These are phyloP conservation scores for Ptychobarbus kaznakovi DNA, from an alignment of 2,797 vertebrate species.

Conservation along the genomic window DNA sequence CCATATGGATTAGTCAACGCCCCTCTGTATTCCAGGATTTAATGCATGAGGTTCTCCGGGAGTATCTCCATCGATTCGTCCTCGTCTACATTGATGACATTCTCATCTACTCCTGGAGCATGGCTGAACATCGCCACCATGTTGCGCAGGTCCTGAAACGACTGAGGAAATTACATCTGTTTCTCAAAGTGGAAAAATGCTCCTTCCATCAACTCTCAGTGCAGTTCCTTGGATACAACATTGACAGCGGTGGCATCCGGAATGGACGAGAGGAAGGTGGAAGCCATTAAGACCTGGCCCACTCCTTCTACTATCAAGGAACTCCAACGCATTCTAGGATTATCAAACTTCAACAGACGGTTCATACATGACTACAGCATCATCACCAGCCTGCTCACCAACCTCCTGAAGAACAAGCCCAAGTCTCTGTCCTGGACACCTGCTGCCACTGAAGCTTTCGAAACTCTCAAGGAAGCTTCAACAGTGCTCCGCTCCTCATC, in stretches of 20 bases:
- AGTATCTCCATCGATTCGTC: background rate
- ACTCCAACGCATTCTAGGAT: background rate
- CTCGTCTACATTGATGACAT: background rate
- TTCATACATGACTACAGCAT: background rate
- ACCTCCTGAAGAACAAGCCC: too few relatives aligned
- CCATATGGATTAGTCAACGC: background rate
- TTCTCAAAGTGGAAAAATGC: background rate
- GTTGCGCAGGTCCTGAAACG: background rate
- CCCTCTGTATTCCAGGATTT: background rate
- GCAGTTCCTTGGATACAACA: background rate
- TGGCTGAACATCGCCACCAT: background rate
- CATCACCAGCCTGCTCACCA: too few relatives aligned
- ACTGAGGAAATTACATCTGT: background rate
- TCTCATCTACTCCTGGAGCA: background rate
- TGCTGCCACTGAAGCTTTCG: too few relatives aligned
- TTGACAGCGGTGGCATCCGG: rapidly evolving
- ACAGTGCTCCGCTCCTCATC: too few relatives aligned
- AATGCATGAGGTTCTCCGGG: background rate
- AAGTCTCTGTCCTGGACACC: too few relatives aligned
- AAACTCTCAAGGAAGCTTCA: too few relatives aligned
- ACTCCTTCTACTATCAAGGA: background rate
- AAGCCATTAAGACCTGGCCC: background rate
- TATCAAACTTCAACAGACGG: background rate
- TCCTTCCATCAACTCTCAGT: background rate
- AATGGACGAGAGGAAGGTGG: background rate